Percentiles rank a stretch among this genome's conserved stretches.
Evolutionary conservation across 2,888 invertebrate genomes (phyloP).

Genomic region (Chironomus riparius): DNA sequence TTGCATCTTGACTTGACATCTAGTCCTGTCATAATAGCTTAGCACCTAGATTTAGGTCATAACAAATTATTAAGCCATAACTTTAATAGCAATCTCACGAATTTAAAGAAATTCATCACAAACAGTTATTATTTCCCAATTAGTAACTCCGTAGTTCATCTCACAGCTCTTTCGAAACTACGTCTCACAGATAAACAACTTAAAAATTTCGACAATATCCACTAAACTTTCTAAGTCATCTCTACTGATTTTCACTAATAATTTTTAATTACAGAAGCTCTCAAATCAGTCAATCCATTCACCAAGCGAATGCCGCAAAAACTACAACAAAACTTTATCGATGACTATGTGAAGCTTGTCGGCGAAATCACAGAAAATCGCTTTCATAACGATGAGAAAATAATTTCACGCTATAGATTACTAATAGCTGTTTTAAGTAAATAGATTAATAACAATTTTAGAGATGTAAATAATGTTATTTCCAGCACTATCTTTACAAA

Average conservation of each 20-base stretch:
- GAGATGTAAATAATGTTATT: too few species aligned
- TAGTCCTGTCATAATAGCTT: too few species aligned
- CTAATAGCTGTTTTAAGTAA: not conserved
- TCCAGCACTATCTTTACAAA: too few species aligned
- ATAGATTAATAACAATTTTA: not conserved
- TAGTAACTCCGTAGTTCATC: too few species aligned
- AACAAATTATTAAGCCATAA: too few species aligned
- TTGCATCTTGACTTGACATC: too few species aligned
- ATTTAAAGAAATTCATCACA: too few species aligned
- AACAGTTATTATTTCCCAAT: too few species aligned
- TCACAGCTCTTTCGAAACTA: too few species aligned
- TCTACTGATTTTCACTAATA: not conserved
- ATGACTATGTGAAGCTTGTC: slow-evolving; percentile 49
- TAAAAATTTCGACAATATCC: not conserved
- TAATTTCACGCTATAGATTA: not conserved
- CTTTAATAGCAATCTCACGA: slow-evolving; percentile 28
- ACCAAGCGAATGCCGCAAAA: slow-evolving; percentile 50
- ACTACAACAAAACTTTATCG: slow-evolving; percentile 50
- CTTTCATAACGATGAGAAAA: not conserved
- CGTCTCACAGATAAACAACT: slow-evolving; percentile 23
- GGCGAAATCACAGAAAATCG: slow-evolving; percentile 35
- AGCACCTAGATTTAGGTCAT: too few species aligned
- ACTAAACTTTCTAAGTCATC: not conserved
- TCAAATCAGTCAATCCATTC: slow-evolving; percentile 62
- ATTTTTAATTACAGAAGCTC: slow-evolving; percentile 47